Evolutionary conservation across 2,888 invertebrate genomes (phyloP), one percentile per base, ranked within the genome.

Genomic region (Psococerastis gibbosa): DNA sequence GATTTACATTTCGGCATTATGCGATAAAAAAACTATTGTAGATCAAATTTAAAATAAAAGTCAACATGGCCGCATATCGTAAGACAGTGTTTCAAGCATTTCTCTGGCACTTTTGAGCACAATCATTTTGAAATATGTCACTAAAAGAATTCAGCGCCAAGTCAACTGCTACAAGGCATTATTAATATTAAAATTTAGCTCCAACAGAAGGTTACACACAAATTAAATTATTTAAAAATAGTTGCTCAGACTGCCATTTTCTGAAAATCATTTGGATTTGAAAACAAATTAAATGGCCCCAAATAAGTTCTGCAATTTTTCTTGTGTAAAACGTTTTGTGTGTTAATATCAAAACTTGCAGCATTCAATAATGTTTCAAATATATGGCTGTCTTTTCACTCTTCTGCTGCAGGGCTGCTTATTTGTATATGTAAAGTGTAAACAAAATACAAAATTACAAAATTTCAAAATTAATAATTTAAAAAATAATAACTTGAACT

Each of bases 1-100:
- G 85, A 78, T 73, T 88, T 88, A 74, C 91, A 91, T 82, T 82
- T 87, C 76, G 88, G 84, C 89, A 89, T 89, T 67, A 65, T 71
- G 64, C 42, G 47, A 47, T 45, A 46, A 46, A 47, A 45, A 44
- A 35, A 41, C 43, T 43, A 49, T 52, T 49, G 49, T 51, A 50
- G 49, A 45, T 51, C 48, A 52, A 52, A 52, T 54, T 51, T 54
- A 52, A 52, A 52, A 52, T 64, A 65, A 61, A 64, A 67, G 65
- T 66, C 69, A 70, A 70, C 70, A 70, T 70, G 70, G 70, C 70
- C 70, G 70, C 70, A 48, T 49, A 49, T 51, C 49, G 49, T 43
- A 32, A 44, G 27, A 11, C 11, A 6, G 6, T 11, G 11, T 27
- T 9, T 6, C 6, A 27, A 27, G 8, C 6, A 27, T 27, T 9